Base-by-base conservation (phyloP, 2,888 invertebrate genomes). In the Habroteleia sp. region DNA sequence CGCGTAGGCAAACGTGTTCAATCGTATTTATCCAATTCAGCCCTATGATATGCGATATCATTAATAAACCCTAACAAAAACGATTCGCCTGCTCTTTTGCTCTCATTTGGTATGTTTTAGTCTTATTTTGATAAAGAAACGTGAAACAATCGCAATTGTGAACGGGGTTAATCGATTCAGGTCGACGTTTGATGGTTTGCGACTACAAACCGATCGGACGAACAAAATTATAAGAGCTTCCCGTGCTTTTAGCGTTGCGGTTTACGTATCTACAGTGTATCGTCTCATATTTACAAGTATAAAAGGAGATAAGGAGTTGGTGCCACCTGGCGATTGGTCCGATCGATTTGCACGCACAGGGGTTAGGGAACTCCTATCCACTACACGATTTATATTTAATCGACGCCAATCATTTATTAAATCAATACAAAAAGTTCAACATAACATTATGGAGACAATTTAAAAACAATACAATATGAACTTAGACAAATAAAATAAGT, bases 101-200 rank as follows among this genome's bases (percentile, higher is more conserved):
- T 20, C 23, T 44, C 54, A 65, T 66, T 66, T 66, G 66, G 88
- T 88, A 88, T 88, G 83, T 87, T 83, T 66, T 56, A 66, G 54
- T 66, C 66, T 66, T 66, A 50, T 31, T 50, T 50, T 31, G 41
- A 33, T 65, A 54, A 54, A 20, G 23, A 58, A 58, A 37, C 37
- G 46, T 27, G 46, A 39, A 62, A 46, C n/a, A 13, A 11, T 11
- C 23, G 33, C 10, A n/a, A 23, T 35, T 23, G 7, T 2, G 27
- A 25, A 1, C 11, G 6, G 4, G 31, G 1, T 17, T 29, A 14
- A 41, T 20, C 33, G 5, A 17, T 29, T 1, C 3, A n/a, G 6
- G n/a, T 14, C 2, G 17, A 25, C 5, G 0, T 6, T 5, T 23
- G 3, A 17, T 14, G n/a, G 10, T 16, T 17, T 10, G 16, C 42